Percentiles rank a stretch among this genome's conserved stretches.
Evolutionary conservation across 2,113 vertebrate species (phyloP).

Genomic region (Hemichromis elongatus): DNA sequence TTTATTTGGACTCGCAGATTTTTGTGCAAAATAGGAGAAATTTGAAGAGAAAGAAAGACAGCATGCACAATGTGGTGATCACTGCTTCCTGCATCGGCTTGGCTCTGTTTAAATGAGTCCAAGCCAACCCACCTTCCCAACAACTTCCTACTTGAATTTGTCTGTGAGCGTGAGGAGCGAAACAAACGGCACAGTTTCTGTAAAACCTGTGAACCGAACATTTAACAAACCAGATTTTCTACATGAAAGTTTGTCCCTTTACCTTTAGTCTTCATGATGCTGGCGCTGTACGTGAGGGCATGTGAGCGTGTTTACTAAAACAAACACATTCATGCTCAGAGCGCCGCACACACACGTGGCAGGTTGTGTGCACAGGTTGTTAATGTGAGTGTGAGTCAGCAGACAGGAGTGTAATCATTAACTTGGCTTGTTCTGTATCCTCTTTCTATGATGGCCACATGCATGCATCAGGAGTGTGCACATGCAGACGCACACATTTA

Average conservation of each 20-base stretch:
- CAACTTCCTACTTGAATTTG: neutral
- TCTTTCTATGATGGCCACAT: neutral
- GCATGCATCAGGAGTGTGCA: neutral
- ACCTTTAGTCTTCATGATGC: neutral
- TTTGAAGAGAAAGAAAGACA: neutral
- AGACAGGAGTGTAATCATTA: conserved; percentile 18
- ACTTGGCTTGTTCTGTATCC: neutral
- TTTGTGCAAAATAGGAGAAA: neutral
- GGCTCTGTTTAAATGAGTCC: neutral
- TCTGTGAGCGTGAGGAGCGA: neutral
- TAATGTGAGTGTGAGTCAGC: neutral
- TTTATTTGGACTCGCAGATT: neutral
- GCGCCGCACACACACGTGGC: neutral
- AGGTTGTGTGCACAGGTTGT: neutral
- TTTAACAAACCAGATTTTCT: neutral
- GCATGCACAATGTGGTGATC: neutral
- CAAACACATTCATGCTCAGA: neutral
- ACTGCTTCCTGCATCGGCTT: neutral
- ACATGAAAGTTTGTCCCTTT: no score
- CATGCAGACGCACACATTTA: neutral
- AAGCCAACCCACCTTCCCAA: neutral
- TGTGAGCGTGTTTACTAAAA: neutral
- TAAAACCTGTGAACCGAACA: neutral
- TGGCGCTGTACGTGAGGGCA: neutral
- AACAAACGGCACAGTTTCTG: neutral